phyloP scores from a whole-genome alignment of 2,113 vertebrate genomes.

The Ctenodactylus gundi region DNA sequence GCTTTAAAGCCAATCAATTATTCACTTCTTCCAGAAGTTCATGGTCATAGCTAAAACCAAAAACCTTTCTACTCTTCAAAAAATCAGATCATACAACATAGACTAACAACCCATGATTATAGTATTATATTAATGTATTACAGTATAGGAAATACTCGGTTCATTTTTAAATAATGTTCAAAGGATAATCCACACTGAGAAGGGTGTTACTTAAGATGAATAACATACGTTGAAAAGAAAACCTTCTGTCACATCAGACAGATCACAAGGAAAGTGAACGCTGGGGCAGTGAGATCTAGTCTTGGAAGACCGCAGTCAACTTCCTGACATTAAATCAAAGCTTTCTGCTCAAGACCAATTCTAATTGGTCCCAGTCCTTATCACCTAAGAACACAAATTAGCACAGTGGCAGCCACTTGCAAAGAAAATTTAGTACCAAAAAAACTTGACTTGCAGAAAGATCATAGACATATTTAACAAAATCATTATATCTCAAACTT shows the following conservation, averaged over 20 bases:
- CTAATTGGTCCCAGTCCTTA: conserved; percentile 37
- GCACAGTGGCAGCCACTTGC: neutral
- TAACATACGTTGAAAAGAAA: neutral
- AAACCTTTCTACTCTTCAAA: neutral
- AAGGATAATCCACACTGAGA: neutral
- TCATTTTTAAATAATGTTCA: neutral
- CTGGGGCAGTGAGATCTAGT: neutral
- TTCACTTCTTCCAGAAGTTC: neutral
- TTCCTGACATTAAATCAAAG: neutral
- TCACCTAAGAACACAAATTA: neutral
- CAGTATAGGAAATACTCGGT: neutral
- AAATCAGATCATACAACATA: neutral
- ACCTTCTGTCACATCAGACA: neutral
- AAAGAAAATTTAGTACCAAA: conserved; percentile 12
- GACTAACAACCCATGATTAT: neutral
- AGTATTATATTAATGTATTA: no score
- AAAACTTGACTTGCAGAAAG: neutral
- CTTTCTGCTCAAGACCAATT: conserved; percentile 5
- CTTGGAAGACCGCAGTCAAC: neutral
- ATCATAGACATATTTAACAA: neutral
- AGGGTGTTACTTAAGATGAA: neutral
- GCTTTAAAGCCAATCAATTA: neutral
- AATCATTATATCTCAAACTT: neutral
- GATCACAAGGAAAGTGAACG: neutral
- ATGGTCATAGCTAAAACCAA: neutral